A percentile compares a stretch with the other conserved stretches of the same genome.
Evolutionary conservation across 2,888 invertebrate species (phyloP).

Genomic region (Drosophila robusta): DNA sequence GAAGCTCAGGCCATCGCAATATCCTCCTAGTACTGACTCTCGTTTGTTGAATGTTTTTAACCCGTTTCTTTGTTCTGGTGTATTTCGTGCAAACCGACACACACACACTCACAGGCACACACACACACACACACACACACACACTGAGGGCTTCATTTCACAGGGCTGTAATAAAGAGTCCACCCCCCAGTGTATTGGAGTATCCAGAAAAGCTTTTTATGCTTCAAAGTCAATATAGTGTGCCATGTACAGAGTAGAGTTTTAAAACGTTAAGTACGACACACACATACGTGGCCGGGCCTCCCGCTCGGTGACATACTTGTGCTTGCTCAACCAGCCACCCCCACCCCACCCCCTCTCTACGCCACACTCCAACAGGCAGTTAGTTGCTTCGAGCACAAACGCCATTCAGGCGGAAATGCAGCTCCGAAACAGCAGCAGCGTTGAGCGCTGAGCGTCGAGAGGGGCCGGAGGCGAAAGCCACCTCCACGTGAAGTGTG

Average conservation of each 20-base stretch:
- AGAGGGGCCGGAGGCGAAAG: constrained; percentile 62
- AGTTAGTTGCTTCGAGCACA: constrained; percentile 70
- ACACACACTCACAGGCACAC: constrained; percentile 1
- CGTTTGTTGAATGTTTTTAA: constrained; percentile 16
- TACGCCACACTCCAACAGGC: constrained; percentile 37
- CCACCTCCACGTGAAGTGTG: constrained; percentile 77
- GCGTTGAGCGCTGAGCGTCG: constrained; percentile 10
- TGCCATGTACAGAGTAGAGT: constrained; percentile 71
- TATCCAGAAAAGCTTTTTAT: constrained; percentile 78
- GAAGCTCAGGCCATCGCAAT: background rate
- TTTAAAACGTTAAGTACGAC: constrained; percentile 74
- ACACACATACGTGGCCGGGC: constrained; percentile 14
- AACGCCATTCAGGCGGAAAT: constrained; percentile 80
- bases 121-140: constrained; percentile 15
- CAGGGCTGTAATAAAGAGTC: constrained; percentile 63
- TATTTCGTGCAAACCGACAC: background rate
- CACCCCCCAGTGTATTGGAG: constrained; percentile 63
- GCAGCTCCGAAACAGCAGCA: constrained; percentile 65
- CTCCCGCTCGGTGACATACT: constrained; percentile 44
- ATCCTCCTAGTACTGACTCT: constrained; percentile 6
- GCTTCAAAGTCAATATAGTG: constrained; percentile 80
- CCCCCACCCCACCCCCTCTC: background rate
- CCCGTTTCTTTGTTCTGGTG: constrained; percentile 18
- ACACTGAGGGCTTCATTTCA: constrained; percentile 34
- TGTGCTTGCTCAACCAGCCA: constrained; percentile 23